Evolutionary conservation across 2,113 vertebrate species (phyloP), one percentile per base, ranked within the genome.

Genomic region (Peromyscus californicus): DNA sequence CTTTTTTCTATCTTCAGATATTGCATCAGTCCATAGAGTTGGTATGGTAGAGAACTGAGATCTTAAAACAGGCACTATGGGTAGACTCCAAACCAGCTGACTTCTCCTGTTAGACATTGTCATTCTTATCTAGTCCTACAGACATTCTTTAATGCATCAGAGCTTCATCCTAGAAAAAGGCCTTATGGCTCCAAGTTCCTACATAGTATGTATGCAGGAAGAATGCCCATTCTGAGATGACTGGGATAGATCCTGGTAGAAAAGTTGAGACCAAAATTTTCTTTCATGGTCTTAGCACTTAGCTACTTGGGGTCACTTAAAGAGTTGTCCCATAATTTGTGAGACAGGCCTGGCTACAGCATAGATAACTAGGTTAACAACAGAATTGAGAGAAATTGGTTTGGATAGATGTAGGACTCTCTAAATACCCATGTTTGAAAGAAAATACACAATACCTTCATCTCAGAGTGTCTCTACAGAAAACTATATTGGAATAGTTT

Each of bases 401-500:
- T 59, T 69, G 36, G 69, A 89, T 48, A 74, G 22, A 17, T 89
- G 65, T 72, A 57, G 39, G 7, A 89, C 51, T 89, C 67, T 70
- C 51, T 72, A 78, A 51, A 72, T 42, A 92, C 15, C 10, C 39
- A 67, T 63, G 19, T 11, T 88, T 57, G 63, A 48, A 59, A 87
- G 42, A 92, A 72, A 95, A 92, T 42, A 13, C 57, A 87, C 17
- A 67, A 36, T 21, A 80, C 63, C 74, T 12, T 82, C 57, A 59
- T 67, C 19, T 79, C 45, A 63, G 24, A 92, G 48, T 76, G 59
- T 85, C 17, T 45, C n/a, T 59, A 82, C 45, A 91, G 19, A 84
- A 90, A 89, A 94, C 19, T 78, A 8, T 83, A 39, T 9, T 89
- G 79, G 51, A 85, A 31, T 5, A 92, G 57, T 93, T 92, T 79